Conservation (phyloP, 2,113 vertebrate genomes). For the Etheostoma cragini region DNA sequence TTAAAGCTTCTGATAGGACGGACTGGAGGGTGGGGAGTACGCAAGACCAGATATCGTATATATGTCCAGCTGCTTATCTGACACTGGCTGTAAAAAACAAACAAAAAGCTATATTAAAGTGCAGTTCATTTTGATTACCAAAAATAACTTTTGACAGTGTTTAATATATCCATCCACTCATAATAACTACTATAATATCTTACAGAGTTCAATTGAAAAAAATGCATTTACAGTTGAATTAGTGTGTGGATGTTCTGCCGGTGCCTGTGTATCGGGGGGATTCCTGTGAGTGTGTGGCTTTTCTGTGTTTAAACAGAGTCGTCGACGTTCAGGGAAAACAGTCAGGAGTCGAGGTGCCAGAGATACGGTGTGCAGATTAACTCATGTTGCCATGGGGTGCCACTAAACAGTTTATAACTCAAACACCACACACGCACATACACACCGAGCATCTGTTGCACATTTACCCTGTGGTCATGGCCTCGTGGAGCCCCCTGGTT, state of each 20-base stretch:
- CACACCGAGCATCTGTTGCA: conserved; percentile 66
- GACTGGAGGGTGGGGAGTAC: neutral
- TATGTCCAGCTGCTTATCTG: conserved; percentile 3
- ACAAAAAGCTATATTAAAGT: neutral
- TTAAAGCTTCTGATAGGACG: conserved; percentile 18
- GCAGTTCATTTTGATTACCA: neutral
- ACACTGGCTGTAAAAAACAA: neutral
- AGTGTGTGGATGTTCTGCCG: neutral
- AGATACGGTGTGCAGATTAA: conserved; percentile 49
- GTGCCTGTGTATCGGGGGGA: neutral
- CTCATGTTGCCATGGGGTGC: conserved; percentile 27
- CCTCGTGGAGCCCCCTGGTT: conserved; percentile 27
- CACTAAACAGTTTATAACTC: conserved; percentile 53
- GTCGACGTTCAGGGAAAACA: neutral
- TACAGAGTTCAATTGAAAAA: neutral
- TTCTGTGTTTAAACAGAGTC: neutral
- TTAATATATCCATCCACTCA: neutral
- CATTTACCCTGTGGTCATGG: conserved; percentile 64
- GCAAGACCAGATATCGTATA: neutral
- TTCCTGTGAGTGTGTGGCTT: neutral
- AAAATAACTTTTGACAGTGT: neutral
- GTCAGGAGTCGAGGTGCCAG: conserved; percentile 12
- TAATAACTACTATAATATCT: too few species aligned
- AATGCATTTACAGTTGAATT: neutral
- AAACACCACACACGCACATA: conserved; percentile 26